A percentile compares a stretch with the other conserved stretches of the same genome.
Conservation (phyloP, 2,113 vertebrate species). For the Lathamus discolor region DNA sequence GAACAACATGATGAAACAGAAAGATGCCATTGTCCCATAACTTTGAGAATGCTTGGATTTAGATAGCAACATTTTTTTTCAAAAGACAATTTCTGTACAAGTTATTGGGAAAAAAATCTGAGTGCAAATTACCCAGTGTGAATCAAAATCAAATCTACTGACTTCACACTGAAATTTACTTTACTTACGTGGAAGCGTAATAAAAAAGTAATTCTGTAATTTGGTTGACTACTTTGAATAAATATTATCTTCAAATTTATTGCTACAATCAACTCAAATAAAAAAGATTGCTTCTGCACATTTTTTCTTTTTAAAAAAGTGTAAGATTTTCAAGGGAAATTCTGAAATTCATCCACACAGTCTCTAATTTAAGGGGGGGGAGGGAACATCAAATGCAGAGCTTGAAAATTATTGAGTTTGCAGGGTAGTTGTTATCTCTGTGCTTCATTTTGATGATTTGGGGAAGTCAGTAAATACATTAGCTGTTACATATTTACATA, state of each 20-base stretch:
- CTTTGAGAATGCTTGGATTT: background rate
- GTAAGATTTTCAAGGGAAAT: background rate
- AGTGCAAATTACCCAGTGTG: background rate
- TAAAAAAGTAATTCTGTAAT: background rate
- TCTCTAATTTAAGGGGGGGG: background rate
- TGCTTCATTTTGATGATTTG: background rate
- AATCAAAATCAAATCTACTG: background rate
- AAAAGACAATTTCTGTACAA: background rate
- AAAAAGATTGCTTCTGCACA: background rate
- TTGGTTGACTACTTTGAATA: background rate
- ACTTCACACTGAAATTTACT: background rate
- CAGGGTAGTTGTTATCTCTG: background rate
- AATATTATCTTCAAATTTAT: background rate
- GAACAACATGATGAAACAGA: background rate
- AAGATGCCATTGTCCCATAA: background rate
- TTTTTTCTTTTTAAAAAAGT: background rate
- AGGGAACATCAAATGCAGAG: background rate
- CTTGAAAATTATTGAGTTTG: background rate
- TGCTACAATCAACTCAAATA: background rate
- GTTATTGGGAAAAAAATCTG: background rate
- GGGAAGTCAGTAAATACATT: background rate
- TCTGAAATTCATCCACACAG: background rate
- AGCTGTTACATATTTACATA: background rate
- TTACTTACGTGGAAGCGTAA: background rate
- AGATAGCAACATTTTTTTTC: background rate